Percentiles rank a stretch among this genome's conserved stretches.
These are phyloP conservation scores for Xenentodon cancila DNA, from an alignment of 2,797 vertebrate genomes.

Conservation along the genomic window DNA sequence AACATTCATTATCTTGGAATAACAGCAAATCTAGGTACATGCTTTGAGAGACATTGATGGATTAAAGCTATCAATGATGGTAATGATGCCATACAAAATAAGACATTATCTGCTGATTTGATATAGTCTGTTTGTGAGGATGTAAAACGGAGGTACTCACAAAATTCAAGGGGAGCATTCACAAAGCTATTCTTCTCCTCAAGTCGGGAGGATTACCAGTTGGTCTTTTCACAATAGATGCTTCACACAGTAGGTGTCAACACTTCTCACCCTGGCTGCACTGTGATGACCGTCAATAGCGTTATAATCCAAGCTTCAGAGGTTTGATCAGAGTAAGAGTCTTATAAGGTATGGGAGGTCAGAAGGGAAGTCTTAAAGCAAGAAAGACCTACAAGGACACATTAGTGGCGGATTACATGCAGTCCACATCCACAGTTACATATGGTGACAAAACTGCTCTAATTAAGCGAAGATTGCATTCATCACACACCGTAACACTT, in stretches of 20 bases:
- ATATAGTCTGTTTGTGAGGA: not conserved
- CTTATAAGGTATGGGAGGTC: conserved; percentile 86
- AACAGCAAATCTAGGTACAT: too few relatives aligned
- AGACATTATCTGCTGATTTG: too few relatives aligned
- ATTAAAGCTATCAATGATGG: too few relatives aligned
- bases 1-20: too few relatives aligned
- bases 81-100: too few relatives aligned
- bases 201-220: conserved; percentile 38
- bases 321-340: conserved; percentile 83
- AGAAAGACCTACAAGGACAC: conserved; percentile 68
- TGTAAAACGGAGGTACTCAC: not conserved
- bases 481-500: conserved; percentile 3
- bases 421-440: conserved; percentile 6
- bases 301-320: conserved; percentile 76
- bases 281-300: conserved; percentile 82
- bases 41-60: too few relatives aligned
- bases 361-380: conserved; percentile 80
- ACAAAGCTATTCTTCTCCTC: conserved; percentile 20
- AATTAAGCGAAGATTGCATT: not conserved
- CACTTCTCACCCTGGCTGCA: conserved; percentile 80
- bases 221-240: conserved; percentile 21
- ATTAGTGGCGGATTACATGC: conserved; percentile 43
- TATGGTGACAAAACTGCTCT: conserved; percentile 30
- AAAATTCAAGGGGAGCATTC: not conserved
- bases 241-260: conserved; percentile 48